phyloP scores from a whole-genome alignment of 1,140 invertebrate species.

The Bombyx mandarina region DNA sequence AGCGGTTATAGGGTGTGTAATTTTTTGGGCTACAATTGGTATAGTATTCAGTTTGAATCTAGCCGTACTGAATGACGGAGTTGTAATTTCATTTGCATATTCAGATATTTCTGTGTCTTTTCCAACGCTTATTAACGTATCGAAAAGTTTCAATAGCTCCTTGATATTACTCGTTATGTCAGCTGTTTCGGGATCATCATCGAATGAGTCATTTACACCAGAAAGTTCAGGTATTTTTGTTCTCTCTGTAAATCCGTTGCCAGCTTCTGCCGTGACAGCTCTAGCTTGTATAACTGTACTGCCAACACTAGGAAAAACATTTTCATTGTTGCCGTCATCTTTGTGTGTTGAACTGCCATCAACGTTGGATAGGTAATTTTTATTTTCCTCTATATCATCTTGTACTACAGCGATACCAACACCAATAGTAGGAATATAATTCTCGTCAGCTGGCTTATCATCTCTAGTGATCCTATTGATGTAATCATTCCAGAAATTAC shows the following conservation, averaged over 20 bases:
- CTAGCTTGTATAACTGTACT: background rate
- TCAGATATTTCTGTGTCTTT: background rate
- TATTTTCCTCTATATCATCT: background rate
- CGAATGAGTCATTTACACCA: background rate
- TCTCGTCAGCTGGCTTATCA: background rate
- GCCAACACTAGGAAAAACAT: too few relatives aligned
- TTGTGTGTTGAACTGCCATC: background rate
- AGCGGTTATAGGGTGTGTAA: too few relatives aligned
- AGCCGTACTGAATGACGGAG: too few relatives aligned
- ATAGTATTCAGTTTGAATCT: too few relatives aligned
- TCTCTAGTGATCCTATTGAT: constrained; percentile 12
- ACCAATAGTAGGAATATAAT: too few relatives aligned
- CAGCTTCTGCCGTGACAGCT: background rate
- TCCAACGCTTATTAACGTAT: background rate
- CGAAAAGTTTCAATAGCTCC: background rate
- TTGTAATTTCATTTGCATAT: background rate
- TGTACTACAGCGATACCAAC: background rate
- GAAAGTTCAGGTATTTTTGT: too few relatives aligned
- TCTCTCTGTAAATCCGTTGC: background rate
- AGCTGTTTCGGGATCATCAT: background rate
- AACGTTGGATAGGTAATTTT: background rate
- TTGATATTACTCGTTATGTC: constrained; percentile 7
- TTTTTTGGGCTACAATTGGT: too few relatives aligned
- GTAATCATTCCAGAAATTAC: constrained; percentile 27
- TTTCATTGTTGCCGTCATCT: background rate